phyloP scores from a whole-genome alignment of 2,113 vertebrate genomes.

The Alouatta palliata region DNA sequence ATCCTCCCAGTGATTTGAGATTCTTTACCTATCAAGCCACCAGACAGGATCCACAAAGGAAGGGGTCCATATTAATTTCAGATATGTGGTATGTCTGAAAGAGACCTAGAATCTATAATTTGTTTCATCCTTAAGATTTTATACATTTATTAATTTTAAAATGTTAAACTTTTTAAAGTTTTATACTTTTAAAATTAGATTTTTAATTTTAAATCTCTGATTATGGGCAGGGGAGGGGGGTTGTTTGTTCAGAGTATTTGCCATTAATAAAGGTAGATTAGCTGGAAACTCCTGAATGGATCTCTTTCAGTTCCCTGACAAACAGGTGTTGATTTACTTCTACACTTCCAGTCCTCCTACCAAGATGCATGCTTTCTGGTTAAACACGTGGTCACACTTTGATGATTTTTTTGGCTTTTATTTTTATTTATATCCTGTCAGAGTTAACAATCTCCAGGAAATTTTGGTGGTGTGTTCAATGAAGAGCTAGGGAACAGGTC shows the following conservation, averaged over 20 bases:
- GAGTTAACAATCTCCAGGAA: conserved; percentile 11
- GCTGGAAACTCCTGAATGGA: not conserved
- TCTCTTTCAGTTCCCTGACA: not conserved
- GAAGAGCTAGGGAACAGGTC: not conserved
- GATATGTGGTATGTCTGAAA: not conserved
- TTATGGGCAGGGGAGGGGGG: not conserved
- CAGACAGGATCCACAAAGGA: conserved; percentile 1
- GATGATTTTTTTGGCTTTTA: conserved; percentile 13
- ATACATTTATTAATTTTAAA: not conserved
- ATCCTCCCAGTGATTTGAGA: not conserved
- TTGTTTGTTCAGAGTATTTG: not conserved
- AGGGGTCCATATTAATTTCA: not conserved
- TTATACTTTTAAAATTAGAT: not conserved
- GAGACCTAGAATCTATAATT: not conserved
- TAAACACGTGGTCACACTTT: conserved; percentile 13
- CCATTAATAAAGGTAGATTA: not conserved
- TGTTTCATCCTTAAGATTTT: not conserved
- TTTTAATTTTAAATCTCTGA: not conserved
- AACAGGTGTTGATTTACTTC: not conserved
- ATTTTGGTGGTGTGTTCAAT: not conserved
- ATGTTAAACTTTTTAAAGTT: not conserved
- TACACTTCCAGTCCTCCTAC: not conserved
- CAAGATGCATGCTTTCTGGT: not conserved
- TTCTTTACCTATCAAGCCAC: not conserved
- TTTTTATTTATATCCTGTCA: conserved; percentile 42